Conservation (phyloP, 2,113 vertebrate genomes). For the Perca flavescens region DNA sequence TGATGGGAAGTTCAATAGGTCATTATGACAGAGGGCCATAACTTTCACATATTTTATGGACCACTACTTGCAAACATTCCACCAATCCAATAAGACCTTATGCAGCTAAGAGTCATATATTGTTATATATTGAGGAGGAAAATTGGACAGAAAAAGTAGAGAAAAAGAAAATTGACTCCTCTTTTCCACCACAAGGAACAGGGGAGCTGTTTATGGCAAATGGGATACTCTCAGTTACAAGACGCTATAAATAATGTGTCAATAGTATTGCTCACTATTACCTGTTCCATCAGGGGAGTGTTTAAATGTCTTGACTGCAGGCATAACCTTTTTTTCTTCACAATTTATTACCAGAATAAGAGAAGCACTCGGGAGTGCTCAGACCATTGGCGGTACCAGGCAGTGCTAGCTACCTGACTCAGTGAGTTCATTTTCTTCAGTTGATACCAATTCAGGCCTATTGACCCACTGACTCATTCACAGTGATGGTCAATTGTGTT, state of each 20-base stretch:
- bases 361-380: constrained; percentile 55
- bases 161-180: constrained; percentile 22
- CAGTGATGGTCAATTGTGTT: constrained; percentile 30
- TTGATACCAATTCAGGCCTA: constrained; percentile 34
- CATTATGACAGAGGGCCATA: constrained; percentile 11
- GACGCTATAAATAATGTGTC: constrained; percentile 65
- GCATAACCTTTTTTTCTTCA: constrained; percentile 52
- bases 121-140: constrained; percentile 30
- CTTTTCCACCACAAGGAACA: constrained; percentile 33
- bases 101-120: constrained; percentile 22
- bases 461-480: constrained; percentile 25
- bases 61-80: constrained; percentile 31
- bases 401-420: constrained; percentile 28
- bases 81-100: constrained; percentile 32
- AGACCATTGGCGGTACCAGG: constrained; percentile 28
- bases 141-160: constrained; percentile 10
- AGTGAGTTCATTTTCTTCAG: constrained; percentile 59
- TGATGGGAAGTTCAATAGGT: neutral
- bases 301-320: constrained; percentile 63
- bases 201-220: constrained; percentile 48
- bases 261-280: constrained; percentile 62
- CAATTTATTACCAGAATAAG: constrained; percentile 68
- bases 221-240: constrained; percentile 49
- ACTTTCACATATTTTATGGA: constrained; percentile 30
- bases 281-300: constrained; percentile 62